Percentiles rank a stretch among this genome's conserved stretches.
Evolutionary conservation across 2,888 invertebrate genomes (phyloP).

Genomic region (Ophion ventricosus): DNA sequence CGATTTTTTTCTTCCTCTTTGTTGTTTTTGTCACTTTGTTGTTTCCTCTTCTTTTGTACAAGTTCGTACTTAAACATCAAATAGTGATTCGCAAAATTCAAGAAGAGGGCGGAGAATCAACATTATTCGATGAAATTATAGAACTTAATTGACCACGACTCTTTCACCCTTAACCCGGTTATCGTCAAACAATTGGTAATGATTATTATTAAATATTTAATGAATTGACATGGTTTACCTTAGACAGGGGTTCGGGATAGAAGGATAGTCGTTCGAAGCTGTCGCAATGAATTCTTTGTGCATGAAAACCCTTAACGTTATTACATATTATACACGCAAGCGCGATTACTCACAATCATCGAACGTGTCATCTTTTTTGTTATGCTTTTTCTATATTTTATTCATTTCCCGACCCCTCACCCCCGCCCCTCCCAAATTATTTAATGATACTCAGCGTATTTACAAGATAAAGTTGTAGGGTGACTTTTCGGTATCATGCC

Average conservation of each 20-base stretch:
- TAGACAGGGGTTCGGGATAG: slow-evolving; percentile 59
- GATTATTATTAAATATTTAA: slow-evolving; percentile 65
- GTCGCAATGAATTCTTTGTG: slow-evolving; percentile 70
- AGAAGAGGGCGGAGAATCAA: slow-evolving; percentile 20
- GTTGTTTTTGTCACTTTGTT: slow-evolving; percentile 10
- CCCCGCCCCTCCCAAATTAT: slow-evolving; percentile 36
- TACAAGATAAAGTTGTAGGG: slow-evolving; percentile 66
- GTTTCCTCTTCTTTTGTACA: slow-evolving; percentile 45
- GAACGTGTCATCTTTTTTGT: slow-evolving; percentile 50
- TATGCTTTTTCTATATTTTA: slow-evolving; percentile 33
- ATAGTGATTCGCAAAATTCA: slow-evolving; percentile 23
- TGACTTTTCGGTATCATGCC: slow-evolving; percentile 55
- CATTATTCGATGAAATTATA: slow-evolving; percentile 24
- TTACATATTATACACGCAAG: slow-evolving; percentile 61
- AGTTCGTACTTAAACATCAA: slow-evolving; percentile 60
- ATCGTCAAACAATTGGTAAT: slow-evolving; percentile 55
- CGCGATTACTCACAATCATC: slow-evolving; percentile 62
- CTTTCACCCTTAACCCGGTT: slow-evolving; percentile 12
- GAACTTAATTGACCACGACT: neutral
- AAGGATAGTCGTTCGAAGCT: slow-evolving; percentile 61
- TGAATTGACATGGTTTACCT: slow-evolving; percentile 71
- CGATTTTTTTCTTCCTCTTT: slow-evolving; percentile 58
- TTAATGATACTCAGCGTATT: slow-evolving; percentile 69
- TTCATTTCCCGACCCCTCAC: no score
- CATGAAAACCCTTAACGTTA: slow-evolving; percentile 65